A percentile compares a stretch with the other conserved stretches of the same genome.
These are phyloP conservation scores for Prionace glauca DNA, from an alignment of 2,797 vertebrate genomes.

Conservation along the genomic window DNA sequence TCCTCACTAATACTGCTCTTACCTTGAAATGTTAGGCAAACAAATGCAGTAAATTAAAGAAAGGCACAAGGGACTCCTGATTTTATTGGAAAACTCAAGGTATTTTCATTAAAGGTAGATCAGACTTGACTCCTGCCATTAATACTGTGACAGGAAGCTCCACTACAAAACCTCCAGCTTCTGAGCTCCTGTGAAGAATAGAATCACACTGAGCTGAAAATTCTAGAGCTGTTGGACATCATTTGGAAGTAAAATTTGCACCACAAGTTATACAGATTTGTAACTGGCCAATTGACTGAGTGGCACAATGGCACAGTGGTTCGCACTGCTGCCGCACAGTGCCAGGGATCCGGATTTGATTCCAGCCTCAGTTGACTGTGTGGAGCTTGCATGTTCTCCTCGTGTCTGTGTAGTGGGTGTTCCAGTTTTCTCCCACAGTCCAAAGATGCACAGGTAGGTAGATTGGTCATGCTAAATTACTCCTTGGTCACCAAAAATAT, in stretches of 20 bases:
- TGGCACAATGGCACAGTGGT: too few species aligned
- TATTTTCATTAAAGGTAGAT: conserved; percentile 25
- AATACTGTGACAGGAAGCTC: neutral
- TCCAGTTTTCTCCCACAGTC: too few species aligned
- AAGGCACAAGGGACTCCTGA: neutral
- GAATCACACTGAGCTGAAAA: neutral
- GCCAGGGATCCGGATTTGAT: too few species aligned
- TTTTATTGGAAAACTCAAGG: neutral
- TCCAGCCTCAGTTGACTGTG: too few species aligned
- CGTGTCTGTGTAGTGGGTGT: too few species aligned
- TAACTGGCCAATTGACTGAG: neutral
- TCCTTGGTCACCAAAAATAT: too few species aligned
- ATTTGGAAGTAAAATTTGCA: neutral
- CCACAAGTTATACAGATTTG: neutral
- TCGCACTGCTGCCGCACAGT: too few species aligned
- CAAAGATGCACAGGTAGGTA: too few species aligned
- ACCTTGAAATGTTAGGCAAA: neutral
- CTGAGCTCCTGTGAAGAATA: too few species aligned
- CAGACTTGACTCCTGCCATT: conserved; percentile 22
- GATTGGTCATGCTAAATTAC: too few species aligned
- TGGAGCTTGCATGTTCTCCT: too few species aligned
- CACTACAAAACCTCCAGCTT: neutral
- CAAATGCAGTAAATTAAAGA: conserved; percentile 1
- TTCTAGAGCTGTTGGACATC: too few species aligned
- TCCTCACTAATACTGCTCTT: conserved; percentile 21